Conservation (phyloP, 2,113 vertebrate species). For the Rafetus swinhoei region DNA sequence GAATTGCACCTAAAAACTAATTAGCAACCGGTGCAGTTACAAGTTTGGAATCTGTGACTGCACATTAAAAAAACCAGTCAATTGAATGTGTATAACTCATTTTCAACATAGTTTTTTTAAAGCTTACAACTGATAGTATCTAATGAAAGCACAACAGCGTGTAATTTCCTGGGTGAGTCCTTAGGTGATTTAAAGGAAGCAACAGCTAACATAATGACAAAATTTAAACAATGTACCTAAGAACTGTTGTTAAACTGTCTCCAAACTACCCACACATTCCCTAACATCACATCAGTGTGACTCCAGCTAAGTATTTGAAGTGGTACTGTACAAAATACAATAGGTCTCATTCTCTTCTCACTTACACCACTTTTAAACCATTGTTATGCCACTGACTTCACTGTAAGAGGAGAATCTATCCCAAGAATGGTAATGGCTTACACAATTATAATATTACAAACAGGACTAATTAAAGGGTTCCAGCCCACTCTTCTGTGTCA, state of each 20-base stretch:
- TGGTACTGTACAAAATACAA: not conserved
- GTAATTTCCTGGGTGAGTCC: not conserved
- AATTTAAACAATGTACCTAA: not conserved
- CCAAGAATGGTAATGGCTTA: not conserved
- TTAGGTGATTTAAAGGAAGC: not conserved
- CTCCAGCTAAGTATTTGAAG: not conserved
- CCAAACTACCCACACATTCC: not conserved
- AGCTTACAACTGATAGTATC: not conserved
- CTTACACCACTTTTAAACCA: not conserved
- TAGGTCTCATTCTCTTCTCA: not conserved
- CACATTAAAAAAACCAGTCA: slow-evolving; percentile 38
- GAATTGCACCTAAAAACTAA: slow-evolving; percentile 71
- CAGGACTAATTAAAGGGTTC: slow-evolving; percentile 34
- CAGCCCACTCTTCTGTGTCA: not conserved
- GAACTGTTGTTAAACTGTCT: not conserved
- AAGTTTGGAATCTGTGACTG: slow-evolving; percentile 73
- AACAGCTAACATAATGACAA: not conserved
- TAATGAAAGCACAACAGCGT: not conserved
- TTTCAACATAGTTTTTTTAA: slow-evolving; percentile 32
- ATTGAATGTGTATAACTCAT: slow-evolving; percentile 40
- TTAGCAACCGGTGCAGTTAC: slow-evolving; percentile 73
- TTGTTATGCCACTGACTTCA: slow-evolving; percentile 13
- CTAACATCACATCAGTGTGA: not conserved
- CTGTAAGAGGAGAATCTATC: not conserved
- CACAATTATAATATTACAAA: not conserved